These are phyloP conservation scores for Halcyon leucocephala DNA, from an alignment of 2,797 vertebrate genomes.

Conservation along the genomic window DNA sequence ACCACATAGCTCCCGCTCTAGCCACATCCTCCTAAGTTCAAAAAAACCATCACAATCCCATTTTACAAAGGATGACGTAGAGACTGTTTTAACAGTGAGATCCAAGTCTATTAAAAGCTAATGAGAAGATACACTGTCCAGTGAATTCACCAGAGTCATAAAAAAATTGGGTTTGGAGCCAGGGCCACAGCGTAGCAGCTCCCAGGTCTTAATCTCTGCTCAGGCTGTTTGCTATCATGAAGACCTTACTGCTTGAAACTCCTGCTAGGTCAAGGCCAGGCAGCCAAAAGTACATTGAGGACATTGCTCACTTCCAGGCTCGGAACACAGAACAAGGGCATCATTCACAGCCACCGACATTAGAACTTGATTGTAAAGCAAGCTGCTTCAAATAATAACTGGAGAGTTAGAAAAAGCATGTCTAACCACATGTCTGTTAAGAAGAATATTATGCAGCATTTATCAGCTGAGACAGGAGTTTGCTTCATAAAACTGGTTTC, in stretches of 20 bases:
- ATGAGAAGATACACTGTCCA: background rate
- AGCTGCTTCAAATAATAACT: slow-evolving; percentile 32
- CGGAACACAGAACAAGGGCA: background rate
- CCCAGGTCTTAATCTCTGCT: background rate
- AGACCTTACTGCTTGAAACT: background rate
- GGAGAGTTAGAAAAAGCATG: background rate
- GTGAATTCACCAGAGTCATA: background rate
- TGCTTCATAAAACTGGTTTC: background rate
- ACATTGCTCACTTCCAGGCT: background rate
- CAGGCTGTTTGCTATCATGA: background rate
- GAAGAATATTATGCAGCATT: background rate
- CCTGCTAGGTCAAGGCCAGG: background rate
- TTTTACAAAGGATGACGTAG: background rate
- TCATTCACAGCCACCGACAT: background rate
- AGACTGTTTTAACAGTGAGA: background rate
- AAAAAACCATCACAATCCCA: background rate
- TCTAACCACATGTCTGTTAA: background rate
- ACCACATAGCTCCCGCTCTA: background rate
- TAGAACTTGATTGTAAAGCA: background rate
- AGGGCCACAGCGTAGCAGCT: background rate
- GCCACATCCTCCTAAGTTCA: background rate
- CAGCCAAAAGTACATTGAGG: background rate
- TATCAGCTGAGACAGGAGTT: background rate
- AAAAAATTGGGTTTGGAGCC: background rate
- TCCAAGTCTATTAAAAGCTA: slow-evolving; percentile 16